Evolutionary conservation across 1,140 invertebrate genomes (phyloP).

Genomic region (Chrysoperla carnea): DNA sequence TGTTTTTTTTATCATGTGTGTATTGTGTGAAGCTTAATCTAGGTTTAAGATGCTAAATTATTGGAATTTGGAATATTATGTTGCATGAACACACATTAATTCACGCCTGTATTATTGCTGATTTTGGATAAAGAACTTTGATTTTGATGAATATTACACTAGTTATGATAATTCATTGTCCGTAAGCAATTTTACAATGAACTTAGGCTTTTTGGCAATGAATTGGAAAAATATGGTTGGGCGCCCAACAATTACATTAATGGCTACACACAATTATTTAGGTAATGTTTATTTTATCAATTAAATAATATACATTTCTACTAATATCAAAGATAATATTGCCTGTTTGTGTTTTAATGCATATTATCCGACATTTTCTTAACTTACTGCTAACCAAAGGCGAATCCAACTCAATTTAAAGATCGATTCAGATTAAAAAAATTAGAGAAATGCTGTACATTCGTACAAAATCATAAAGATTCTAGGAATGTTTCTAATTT

Average conservation of each 20-base stretch:
- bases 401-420: too few species aligned
- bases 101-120: neutral
- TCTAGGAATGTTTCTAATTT: too few species aligned
- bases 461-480: too few species aligned
- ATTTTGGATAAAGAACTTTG: constrained; percentile 58
- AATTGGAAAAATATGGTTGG: constrained; percentile 85
- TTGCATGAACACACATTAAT: constrained; percentile 12
- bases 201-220: constrained; percentile 81
- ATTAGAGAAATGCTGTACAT: too few species aligned
- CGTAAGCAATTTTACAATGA: constrained; percentile 71
- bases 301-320: constrained; percentile 1
- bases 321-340: constrained; percentile 1
- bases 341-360: neutral
- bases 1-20: too few species aligned
- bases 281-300: constrained; percentile 32
- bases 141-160: constrained; percentile 84
- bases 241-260: constrained; percentile 69
- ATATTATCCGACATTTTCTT: neutral
- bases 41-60: too few species aligned
- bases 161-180: constrained; percentile 77
- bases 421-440: too few species aligned
- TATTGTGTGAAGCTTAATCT: too few species aligned
- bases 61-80: neutral
- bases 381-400: too few species aligned
- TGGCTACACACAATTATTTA: constrained; percentile 61